These are phyloP conservation scores for Coccyzus lansbergi DNA, from an alignment of 2,797 vertebrate species.

Conservation along the genomic window DNA sequence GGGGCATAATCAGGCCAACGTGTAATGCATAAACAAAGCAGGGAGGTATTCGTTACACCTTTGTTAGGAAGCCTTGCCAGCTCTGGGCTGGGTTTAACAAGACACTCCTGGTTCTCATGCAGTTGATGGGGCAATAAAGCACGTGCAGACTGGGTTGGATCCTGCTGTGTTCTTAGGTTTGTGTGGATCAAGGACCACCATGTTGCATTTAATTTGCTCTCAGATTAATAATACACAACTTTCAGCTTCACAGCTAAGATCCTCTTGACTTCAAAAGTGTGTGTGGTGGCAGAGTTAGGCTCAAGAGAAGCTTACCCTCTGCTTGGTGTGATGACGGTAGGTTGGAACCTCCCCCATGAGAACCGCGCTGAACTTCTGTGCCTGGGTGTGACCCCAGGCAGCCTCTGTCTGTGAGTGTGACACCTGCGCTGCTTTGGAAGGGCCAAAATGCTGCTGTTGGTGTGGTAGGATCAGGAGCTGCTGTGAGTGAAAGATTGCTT, in stretches of 20 bases:
- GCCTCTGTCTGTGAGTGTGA: accelerated
- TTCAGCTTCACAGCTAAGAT: background rate
- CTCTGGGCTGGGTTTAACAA: constrained; percentile 19
- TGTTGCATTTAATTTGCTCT: accelerated
- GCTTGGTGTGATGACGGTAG: background rate
- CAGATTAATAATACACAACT: accelerated
- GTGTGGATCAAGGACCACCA: background rate
- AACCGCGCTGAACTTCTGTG: background rate
- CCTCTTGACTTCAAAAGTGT: background rate
- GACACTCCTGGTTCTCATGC: background rate
- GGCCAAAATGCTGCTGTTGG: background rate
- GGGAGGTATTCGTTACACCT: constrained; percentile 34
- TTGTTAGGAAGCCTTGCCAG: constrained; percentile 10
- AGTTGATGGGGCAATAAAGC: background rate
- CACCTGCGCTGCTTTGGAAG: background rate
- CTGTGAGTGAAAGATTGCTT: background rate
- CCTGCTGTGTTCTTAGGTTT: accelerated
- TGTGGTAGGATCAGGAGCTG: background rate
- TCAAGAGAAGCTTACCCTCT: background rate
- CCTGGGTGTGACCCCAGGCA: background rate
- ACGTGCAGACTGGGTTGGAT: background rate
- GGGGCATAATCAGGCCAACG: background rate
- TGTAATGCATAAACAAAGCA: constrained; percentile 42
- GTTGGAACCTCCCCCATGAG: background rate
- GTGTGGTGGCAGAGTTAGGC: background rate